Conservation (phyloP, 2,113 vertebrate species). For the Garra rufa region DNA sequence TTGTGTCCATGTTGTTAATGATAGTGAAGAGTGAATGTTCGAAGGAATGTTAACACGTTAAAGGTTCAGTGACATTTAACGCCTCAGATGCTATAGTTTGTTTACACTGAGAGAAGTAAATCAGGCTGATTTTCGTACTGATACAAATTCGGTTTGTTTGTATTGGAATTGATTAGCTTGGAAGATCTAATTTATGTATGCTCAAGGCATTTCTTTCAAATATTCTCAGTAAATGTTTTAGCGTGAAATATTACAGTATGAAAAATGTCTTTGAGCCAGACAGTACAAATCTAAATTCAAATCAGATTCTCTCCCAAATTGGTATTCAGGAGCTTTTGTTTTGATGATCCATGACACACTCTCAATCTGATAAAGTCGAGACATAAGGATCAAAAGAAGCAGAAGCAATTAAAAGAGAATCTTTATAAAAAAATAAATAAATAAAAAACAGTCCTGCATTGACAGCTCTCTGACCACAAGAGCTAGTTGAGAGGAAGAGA, state of each 20-base stretch:
- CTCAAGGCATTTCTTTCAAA: not conserved
- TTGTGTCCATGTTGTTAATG: conserved; percentile 19
- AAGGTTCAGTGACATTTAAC: not conserved
- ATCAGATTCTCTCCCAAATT: conserved; percentile 7
- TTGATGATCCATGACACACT: not conserved
- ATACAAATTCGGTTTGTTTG: not conserved
- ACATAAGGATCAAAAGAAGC: conserved; percentile 10
- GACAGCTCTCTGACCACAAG: not conserved
- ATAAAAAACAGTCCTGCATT: not conserved
- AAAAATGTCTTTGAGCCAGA: not conserved
- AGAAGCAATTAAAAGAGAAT: conserved; percentile 7
- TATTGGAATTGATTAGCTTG: not conserved
- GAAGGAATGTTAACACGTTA: conserved; percentile 15
- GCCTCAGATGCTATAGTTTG: not conserved
- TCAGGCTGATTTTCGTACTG: not conserved
- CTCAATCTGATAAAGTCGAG: not conserved
- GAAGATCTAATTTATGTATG: not conserved
- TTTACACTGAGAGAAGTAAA: not conserved
- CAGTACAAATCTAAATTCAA: conserved; percentile 9
- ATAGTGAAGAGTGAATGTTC: conserved; percentile 36
- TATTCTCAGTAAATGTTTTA: not conserved
- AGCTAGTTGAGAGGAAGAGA: conserved; percentile 1
- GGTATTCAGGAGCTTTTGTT: conserved; percentile 15
- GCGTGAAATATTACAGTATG: not conserved
- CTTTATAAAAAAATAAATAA: not conserved